Conservation (phyloP, 2,113 vertebrate species). For the Megaleporinus macrocephalus region DNA sequence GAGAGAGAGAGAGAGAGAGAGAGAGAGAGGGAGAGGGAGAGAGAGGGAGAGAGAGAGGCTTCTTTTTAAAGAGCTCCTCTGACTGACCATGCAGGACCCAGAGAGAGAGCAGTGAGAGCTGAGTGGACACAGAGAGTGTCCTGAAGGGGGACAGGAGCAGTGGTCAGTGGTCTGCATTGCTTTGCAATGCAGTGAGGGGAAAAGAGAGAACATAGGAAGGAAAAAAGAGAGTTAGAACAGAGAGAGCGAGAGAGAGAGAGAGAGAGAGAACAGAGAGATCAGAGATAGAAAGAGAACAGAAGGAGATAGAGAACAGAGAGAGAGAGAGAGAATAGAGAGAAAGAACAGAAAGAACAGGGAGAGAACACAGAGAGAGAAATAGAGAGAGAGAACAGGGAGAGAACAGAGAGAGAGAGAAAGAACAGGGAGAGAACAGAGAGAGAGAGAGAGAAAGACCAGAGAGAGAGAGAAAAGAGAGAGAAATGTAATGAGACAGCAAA, state of each 20-base stretch:
- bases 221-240: no score
- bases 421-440: conserved; percentile 1
- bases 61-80: not conserved
- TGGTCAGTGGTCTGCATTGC: conserved; percentile 20
- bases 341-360: not conserved
- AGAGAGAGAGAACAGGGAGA: not conserved
- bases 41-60: conserved; percentile 50
- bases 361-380: not conserved
- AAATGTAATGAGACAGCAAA: not conserved
- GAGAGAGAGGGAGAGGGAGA: conserved; percentile 43
- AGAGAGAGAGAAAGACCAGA: no score
- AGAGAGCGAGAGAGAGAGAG: conserved; percentile 7
- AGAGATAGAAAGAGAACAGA: not conserved
- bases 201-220: conserved; percentile 17
- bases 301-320: not conserved
- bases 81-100: conserved; percentile 47
- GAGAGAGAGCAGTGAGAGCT: conserved; percentile 52
- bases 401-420: not conserved
- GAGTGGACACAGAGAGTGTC: conserved; percentile 36
- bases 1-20: conserved; percentile 42
- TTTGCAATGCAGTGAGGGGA: conserved; percentile 12
- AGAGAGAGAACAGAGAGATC: not conserved
- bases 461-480: conserved; percentile 17
- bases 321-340: not conserved
- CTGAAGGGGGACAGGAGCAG: conserved; percentile 4